Base-by-base conservation (phyloP, 2,113 vertebrate genomes). In the Datnioides undecimradiatus region DNA sequence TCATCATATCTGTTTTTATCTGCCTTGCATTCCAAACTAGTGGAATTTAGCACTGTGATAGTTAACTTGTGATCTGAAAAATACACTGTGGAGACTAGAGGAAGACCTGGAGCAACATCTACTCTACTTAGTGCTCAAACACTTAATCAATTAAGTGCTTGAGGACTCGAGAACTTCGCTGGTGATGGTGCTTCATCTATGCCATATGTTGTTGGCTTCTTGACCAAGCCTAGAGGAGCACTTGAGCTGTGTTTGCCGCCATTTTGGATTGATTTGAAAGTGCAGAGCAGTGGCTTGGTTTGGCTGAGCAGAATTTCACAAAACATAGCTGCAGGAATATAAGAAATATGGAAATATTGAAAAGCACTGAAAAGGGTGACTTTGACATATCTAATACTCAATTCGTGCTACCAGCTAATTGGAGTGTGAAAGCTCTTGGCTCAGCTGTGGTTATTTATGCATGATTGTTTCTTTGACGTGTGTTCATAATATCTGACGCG, bases 401-500 rank as follows among this genome's bases (percentile, higher is more conserved):
- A 11, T 16, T 29, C 36, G 9, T 49, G 41, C 31, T 21, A 4
- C n/a, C 1, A 21, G 54, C 25, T 81, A 71, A 67, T 68, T 78
- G 38, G 14, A n/a, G 14, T 36, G 54, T 21, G 31, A 73, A 69
- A 46, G 6, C 27, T 66, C 14, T 21, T 19, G 8, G 8, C 43
- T 45, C 21, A 23, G 9, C 29, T 52, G 1, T 45, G n/a, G 29
- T 13, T 58, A 51, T 58, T 71, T 48, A 31, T 21, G 40, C 13
- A 8, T 2, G 8, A 29, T 23, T 78, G 59, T 60, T 68, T 21
- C 48, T 59, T 57, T 36, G 41, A 62, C 63, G 33, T 51, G 67
- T 70, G 57, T 33, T 64, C 54, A 81, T 74, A 55, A 45, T 76
- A 70, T 25, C 43, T 58, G 51, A 14, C 59, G 67, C 49, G 23